Conservation (phyloP, 2,797 vertebrate genomes). For the Eutrigla gurnardus region DNA sequence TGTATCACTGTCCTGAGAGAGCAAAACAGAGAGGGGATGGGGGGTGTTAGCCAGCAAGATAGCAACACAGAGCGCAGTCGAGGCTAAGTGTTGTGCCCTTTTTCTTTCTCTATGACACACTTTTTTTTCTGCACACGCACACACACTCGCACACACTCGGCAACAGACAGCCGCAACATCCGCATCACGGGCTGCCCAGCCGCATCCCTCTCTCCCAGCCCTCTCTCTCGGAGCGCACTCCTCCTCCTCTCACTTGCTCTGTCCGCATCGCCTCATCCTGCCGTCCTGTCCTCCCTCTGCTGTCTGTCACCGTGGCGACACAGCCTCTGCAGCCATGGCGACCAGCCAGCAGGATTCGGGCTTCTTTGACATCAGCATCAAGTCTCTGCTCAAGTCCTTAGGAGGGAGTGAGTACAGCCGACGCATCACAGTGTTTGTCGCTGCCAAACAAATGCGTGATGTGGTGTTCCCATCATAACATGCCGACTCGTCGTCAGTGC, state of each 20-base stretch:
- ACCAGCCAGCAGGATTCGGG: constrained; percentile 98
- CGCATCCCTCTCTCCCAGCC: constrained; percentile 43
- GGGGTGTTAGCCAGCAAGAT: constrained; percentile 70
- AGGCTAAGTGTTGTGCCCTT: constrained; percentile 47
- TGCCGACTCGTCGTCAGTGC: constrained; percentile 1
- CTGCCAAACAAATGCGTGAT: constrained; percentile 36
- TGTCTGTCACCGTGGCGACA: constrained; percentile 85
- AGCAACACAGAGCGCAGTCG: constrained; percentile 63
- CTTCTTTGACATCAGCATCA: constrained; percentile 99
- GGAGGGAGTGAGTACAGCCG: constrained; percentile 94
- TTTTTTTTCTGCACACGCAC: not conserved
- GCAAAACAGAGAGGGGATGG: constrained; percentile 83
- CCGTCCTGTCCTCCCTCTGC: constrained; percentile 85
- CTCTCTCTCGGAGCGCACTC: constrained; percentile 29
- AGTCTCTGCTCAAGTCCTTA: constrained; percentile 98
- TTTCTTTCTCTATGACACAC: constrained; percentile 49
- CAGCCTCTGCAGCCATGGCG: constrained; percentile 90
- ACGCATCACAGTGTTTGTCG: constrained; percentile 39
- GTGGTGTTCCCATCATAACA: not conserved
- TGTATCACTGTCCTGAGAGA: constrained; percentile 80
- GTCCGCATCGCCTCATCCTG: constrained; percentile 72
- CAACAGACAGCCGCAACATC: constrained; percentile 73
- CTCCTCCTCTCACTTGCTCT: constrained; percentile 73
- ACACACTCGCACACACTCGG: constrained; percentile 31
- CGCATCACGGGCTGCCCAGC: constrained; percentile 67